Percentiles rank a stretch among this genome's conserved stretches.
These are phyloP conservation scores for Drosophila repletoides DNA, from an alignment of 1,140 invertebrate species.

Conservation along the genomic window DNA sequence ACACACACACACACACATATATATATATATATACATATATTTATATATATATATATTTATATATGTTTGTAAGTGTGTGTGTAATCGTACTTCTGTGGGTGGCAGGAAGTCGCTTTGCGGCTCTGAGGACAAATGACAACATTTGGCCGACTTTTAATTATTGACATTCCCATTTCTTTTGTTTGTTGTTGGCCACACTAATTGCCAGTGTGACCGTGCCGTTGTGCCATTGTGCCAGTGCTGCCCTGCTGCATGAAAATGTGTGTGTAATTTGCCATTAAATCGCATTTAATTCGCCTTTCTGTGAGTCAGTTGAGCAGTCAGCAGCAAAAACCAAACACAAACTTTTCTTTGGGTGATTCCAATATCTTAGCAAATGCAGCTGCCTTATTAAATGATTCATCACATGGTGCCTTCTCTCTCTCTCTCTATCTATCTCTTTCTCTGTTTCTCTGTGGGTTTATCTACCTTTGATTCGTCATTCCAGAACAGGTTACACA, in stretches of 20 bases:
- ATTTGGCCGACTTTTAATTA: conserved; percentile 79
- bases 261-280: neutral
- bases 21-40: neutral
- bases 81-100: conserved; percentile 15
- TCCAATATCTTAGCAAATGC: neutral
- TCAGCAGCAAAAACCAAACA: neutral
- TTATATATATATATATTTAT: neutral
- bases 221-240: neutral
- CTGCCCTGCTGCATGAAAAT: neutral
- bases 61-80: neutral
- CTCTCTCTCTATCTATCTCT: no score
- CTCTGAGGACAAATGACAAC: conserved; percentile 60
- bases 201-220: conserved; percentile 32
- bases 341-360: neutral
- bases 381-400: neutral
- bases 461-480: no score
- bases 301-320: conserved; percentile 1
- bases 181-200: conserved; percentile 47
- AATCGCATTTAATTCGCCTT: conserved; percentile 1
- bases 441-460: no score
- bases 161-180: conserved; percentile 55
- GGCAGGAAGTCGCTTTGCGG: conserved; percentile 26
- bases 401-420: neutral
- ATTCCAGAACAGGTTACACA: no score
- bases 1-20: neutral